These are phyloP conservation scores for Ophion ventricosus DNA, from an alignment of 2,888 invertebrate genomes.

Conservation along the genomic window DNA sequence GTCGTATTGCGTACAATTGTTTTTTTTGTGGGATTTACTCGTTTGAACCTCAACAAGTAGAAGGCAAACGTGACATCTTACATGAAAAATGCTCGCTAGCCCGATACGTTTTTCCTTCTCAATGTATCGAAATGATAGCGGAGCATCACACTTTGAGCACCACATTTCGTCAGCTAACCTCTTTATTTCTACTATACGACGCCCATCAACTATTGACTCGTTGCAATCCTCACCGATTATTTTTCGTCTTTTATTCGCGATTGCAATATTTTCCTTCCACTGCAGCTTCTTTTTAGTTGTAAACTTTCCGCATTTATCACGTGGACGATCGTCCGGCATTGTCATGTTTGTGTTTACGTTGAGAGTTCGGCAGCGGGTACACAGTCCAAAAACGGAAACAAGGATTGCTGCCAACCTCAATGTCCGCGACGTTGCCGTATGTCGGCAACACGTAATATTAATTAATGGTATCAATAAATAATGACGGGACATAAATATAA, in stretches of 20 bases:
- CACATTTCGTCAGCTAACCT: conserved; percentile 40
- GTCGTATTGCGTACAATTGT: not conserved
- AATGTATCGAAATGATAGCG: conserved; percentile 41
- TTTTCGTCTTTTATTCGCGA: no score
- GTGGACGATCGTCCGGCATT: not conserved
- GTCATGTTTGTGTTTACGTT: no score
- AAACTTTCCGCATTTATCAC: conserved; percentile 22
- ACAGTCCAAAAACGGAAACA: no score
- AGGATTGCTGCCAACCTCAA: no score
- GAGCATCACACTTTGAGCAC: conserved; percentile 19
- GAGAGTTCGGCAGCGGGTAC: no score
- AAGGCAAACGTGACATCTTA: conserved; percentile 27
- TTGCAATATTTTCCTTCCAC: conserved; percentile 37
- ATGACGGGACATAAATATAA: no score
- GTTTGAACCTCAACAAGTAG: not conserved
- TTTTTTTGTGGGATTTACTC: not conserved
- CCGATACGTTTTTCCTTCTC: conserved; percentile 6
- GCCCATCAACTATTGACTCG: not conserved
- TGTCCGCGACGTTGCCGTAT: no score
- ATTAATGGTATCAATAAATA: no score
- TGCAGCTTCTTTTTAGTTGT: not conserved
- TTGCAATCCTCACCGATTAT: not conserved
- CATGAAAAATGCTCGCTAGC: conserved; percentile 14
- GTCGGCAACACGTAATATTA: no score
- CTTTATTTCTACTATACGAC: not conserved